phyloP scores from a whole-genome alignment of 2,113 vertebrate genomes.

The Mesoclemmys tuberculata region DNA sequence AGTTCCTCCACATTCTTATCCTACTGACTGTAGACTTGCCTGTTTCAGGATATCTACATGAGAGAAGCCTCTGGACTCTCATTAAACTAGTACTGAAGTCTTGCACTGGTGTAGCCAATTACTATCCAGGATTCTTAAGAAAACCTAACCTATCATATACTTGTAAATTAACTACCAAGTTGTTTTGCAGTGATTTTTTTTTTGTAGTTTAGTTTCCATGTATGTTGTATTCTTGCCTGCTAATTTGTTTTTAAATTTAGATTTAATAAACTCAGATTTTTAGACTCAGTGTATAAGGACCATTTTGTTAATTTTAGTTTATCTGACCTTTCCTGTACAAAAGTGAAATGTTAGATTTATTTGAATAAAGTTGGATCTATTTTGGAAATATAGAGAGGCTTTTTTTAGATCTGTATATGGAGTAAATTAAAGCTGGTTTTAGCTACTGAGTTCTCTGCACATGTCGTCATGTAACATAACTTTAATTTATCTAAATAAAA shows the following conservation, averaged over 20 bases:
- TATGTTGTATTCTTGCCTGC: neutral
- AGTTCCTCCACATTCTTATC: neutral
- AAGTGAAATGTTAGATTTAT: conserved; percentile 46
- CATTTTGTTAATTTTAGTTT: neutral
- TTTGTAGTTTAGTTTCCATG: neutral
- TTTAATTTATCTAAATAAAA: conserved; percentile 72
- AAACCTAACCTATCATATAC: accelerated
- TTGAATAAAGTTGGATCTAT: neutral
- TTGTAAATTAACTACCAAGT: neutral
- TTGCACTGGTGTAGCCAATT: neutral
- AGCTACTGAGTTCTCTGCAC: conserved; percentile 21
- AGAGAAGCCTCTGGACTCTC: neutral
- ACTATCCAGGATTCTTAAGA: neutral
- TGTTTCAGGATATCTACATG: neutral
- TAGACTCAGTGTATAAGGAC: accelerated
- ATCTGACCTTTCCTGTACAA: neutral
- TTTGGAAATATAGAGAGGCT: conserved; percentile 28
- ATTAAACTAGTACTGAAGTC: neutral
- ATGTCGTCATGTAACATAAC: conserved; percentile 10
- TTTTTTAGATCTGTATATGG: neutral
- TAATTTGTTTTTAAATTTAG: neutral
- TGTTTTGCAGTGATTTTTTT: neutral
- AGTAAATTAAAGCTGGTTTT: conserved; percentile 20
- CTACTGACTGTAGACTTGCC: neutral
- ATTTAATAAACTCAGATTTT: neutral